Percentiles rank a stretch among this genome's conserved stretches.
These are phyloP conservation scores for Trematocara nigrifrons DNA, from an alignment of 2,113 vertebrate genomes.

Conservation along the genomic window DNA sequence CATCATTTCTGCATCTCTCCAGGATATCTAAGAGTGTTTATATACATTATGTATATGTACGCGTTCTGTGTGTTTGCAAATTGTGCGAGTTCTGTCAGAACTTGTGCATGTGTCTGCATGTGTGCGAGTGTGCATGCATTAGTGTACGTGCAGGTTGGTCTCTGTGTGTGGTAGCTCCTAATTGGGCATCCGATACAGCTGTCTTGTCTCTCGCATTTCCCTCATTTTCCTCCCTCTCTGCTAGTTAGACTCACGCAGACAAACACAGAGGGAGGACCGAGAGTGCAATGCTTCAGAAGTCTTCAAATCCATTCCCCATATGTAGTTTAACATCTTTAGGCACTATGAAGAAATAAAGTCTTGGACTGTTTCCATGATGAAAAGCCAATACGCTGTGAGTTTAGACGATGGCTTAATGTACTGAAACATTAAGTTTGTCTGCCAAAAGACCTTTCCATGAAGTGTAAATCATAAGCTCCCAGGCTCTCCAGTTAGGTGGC, in stretches of 20 bases:
- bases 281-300: slow-evolving; percentile 16
- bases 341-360: slow-evolving; percentile 6
- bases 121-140: not conserved
- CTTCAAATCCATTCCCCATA: slow-evolving; percentile 9
- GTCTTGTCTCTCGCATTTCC: slow-evolving; percentile 37
- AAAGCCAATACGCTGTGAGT: slow-evolving; percentile 26
- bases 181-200: slow-evolving; percentile 57
- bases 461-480: not conserved
- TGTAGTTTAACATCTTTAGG: slow-evolving; percentile 25
- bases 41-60: slow-evolving; percentile 3
- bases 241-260: slow-evolving; percentile 46
- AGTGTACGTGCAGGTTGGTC: slow-evolving; percentile 20
- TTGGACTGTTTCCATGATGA: slow-evolving; percentile 13
- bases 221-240: not conserved
- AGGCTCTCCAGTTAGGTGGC: not conserved
- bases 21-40: not conserved
- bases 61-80: not conserved
- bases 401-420: slow-evolving; percentile 3
- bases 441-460: not conserved
- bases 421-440: slow-evolving; percentile 3
- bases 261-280: slow-evolving; percentile 21
- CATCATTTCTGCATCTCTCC: not conserved
- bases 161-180: slow-evolving; percentile 49
- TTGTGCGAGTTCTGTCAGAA: not conserved
- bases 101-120: not conserved